A percentile compares a stretch with the other conserved stretches of the same genome.
Evolutionary conservation across 2,888 invertebrate genomes (phyloP).

Genomic region (Drosophila differens): DNA sequence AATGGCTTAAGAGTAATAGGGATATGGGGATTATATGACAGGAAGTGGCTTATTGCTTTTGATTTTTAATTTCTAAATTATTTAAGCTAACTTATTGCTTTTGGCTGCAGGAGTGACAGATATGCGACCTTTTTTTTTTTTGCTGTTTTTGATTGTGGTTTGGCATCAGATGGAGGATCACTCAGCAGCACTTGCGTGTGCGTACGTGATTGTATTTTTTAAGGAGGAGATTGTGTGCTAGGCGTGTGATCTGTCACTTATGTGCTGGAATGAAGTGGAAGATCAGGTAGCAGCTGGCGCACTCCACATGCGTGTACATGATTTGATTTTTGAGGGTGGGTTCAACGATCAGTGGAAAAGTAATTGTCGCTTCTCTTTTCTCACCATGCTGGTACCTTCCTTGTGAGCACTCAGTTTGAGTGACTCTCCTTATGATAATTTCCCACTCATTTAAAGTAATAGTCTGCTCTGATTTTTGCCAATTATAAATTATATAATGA

Average conservation of each 20-base stretch:
- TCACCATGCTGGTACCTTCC: neutral
- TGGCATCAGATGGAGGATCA: neutral
- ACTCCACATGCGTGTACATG: too few species aligned
- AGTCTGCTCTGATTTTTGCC: too few species aligned
- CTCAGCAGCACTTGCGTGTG: neutral
- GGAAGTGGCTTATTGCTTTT: neutral
- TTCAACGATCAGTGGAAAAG: neutral
- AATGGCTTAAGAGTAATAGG: neutral
- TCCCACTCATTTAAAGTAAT: neutral
- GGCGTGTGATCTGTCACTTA: too few species aligned
- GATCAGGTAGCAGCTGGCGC: too few species aligned
- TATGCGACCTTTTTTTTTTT: neutral
- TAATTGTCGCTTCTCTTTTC: neutral
- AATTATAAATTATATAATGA: too few species aligned
- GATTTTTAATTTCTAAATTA: neutral
- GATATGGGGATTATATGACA: neutral
- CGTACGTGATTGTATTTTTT: neutral
- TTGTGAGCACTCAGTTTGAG: too few species aligned
- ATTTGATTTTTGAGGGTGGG: neutral
- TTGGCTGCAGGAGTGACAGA: neutral
- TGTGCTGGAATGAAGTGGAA: neutral
- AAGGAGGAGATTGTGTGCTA: neutral
- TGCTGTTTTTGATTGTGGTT: neutral
- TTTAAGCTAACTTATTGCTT: neutral
- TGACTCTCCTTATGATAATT: neutral